phyloP scores from a whole-genome alignment of 2,888 invertebrate species.

The Aethes cnicana region DNA sequence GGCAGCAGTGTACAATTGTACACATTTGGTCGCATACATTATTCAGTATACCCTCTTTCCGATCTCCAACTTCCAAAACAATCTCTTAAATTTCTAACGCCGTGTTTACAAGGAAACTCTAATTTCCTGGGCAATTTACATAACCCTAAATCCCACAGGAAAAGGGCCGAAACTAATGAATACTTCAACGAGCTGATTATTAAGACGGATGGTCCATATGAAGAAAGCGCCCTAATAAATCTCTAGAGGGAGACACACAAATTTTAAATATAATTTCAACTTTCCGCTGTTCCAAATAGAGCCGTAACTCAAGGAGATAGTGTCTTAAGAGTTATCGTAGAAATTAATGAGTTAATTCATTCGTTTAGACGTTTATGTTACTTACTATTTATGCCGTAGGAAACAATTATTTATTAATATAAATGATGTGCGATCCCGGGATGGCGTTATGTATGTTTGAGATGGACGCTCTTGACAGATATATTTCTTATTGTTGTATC shows the following conservation, averaged over 20 bases:
- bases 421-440: constrained; percentile 7
- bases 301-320: constrained; percentile 11
- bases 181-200: neutral
- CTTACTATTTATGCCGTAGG: constrained; percentile 7
- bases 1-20: too few relatives aligned
- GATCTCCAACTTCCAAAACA: too few relatives aligned
- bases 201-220: constrained; percentile 6
- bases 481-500: too few relatives aligned
- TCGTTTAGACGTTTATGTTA: constrained; percentile 17
- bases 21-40: too few relatives aligned
- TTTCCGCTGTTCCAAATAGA: constrained; percentile 9
- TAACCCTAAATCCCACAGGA: constrained; percentile 16
- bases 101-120: constrained; percentile 1
- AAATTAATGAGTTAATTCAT: constrained; percentile 18
- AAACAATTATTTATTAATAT: constrained; percentile 19
- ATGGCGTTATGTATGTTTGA: neutral
- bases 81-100: too few relatives aligned
- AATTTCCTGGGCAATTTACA: constrained; percentile 8
- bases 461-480: neutral
- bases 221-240: constrained; percentile 22
- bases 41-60: too few relatives aligned
- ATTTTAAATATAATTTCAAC: neutral
- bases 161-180: constrained; percentile 11
- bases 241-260: neutral
- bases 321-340: neutral